Evolutionary conservation across 30 jellyfish, hydroid and myxozoan genomes (phyloP).

Genomic region (Hydractinia echinata): DNA sequence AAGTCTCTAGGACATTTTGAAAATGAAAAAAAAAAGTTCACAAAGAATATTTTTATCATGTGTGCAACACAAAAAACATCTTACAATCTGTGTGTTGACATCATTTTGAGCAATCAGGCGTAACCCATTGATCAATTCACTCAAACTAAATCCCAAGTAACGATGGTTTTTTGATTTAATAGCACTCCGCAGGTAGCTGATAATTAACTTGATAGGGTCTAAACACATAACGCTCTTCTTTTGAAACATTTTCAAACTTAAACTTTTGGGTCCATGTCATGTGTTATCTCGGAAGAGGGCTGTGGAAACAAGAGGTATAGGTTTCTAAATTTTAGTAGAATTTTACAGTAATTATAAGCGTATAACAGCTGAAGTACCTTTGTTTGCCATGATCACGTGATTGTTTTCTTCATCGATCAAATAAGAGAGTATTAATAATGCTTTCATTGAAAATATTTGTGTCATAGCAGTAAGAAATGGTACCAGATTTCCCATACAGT

Average conservation of each 20-base stretch:
- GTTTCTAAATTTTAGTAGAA: neutral
- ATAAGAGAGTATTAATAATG: constrained; percentile 47
- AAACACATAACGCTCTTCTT: constrained; percentile 1
- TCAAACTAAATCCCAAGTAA: constrained; percentile 43
- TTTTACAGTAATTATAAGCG: neutral
- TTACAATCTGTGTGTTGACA: constrained; percentile 53
- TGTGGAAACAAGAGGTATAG: neutral
- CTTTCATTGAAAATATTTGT: constrained; percentile 5
- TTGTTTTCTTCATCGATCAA: constrained; percentile 58
- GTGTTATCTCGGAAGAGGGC: neutral
- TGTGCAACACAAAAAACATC: neutral
- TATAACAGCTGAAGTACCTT: constrained; percentile 28
- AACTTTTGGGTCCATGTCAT: neutral
- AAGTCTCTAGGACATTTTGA: too few relatives aligned
- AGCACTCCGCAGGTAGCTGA: constrained; percentile 36
- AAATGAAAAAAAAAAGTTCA: too few relatives aligned
- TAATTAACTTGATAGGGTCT: constrained; percentile 54
- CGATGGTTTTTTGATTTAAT: constrained; percentile 23
- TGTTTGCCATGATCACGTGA: constrained; percentile 47
- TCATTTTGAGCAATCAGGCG: constrained; percentile 56
- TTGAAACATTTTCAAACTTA: neutral
- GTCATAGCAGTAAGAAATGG: neutral
- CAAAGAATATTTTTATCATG: too few relatives aligned
- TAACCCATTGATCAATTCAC: constrained; percentile 53
- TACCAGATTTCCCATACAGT: constrained; percentile 6